phyloP scores from a whole-genome alignment of 2,797 vertebrate genomes.

The Molossus alvarezi region DNA sequence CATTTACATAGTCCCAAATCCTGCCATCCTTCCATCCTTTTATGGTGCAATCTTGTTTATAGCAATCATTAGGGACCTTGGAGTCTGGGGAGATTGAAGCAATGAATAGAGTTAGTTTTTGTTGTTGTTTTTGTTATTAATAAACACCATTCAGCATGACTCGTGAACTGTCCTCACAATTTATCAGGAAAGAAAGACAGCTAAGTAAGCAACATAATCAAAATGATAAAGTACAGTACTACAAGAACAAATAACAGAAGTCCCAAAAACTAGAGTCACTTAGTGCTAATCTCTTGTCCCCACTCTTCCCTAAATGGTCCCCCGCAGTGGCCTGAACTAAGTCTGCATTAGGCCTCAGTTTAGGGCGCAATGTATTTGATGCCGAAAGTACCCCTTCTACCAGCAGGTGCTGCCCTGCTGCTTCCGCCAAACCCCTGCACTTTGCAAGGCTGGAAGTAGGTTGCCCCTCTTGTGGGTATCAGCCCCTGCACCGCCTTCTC shows the following conservation, averaged over 20 bases:
- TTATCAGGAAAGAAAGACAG: neutral
- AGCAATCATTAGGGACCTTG: neutral
- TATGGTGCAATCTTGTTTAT: neutral
- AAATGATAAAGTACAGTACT: neutral
- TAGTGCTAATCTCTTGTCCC: neutral
- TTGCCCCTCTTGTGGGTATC: neutral
- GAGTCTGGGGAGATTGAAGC: neutral
- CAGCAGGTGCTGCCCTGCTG: neutral
- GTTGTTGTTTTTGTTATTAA: neutral
- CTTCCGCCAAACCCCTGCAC: neutral
- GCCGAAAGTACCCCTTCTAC: neutral
- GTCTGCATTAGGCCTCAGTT: neutral
- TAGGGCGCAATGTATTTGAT: no score
- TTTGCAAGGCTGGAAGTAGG: neutral
- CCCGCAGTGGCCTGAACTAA: neutral
- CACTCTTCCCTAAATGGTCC: no score
- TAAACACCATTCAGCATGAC: neutral
- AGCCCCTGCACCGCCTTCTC: neutral
- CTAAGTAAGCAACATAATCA: neutral
- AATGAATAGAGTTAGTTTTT: constrained; percentile 21
- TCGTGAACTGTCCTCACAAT: neutral
- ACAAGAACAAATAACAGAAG: neutral
- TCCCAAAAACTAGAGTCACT: neutral
- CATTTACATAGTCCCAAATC: neutral
- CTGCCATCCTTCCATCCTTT: neutral